Conservation (phyloP, 92 coral and sea anemone species). For the Paragorgia papillata region DNA sequence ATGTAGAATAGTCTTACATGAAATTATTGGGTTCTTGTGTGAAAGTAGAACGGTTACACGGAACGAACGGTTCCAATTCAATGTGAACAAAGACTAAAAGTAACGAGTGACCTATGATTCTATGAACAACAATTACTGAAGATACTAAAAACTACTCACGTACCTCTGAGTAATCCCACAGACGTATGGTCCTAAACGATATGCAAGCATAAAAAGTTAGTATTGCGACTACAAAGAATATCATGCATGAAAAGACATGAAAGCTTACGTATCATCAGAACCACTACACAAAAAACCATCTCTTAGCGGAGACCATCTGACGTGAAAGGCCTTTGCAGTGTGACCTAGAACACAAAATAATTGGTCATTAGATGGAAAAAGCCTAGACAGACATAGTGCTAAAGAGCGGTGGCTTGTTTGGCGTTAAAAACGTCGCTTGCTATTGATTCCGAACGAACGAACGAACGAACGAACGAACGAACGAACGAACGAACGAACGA, state of each 20-base stretch:
- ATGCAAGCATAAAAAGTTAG: background rate
- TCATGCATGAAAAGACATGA: background rate
- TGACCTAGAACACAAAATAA: slow-evolving; percentile 62
- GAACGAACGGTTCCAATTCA: too few relatives aligned
- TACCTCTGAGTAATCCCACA: slow-evolving; percentile 98
- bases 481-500: too few relatives aligned
- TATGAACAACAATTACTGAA: too few relatives aligned
- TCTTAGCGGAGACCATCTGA: slow-evolving; percentile 94
- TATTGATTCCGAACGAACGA: too few relatives aligned
- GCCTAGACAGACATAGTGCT: background rate
- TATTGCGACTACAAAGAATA: background rate
- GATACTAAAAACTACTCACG: background rate
- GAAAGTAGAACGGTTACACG: too few relatives aligned
- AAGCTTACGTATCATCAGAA: slow-evolving; percentile 84
- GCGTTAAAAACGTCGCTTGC: too few relatives aligned
- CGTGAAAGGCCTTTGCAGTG: slow-evolving; percentile 94
- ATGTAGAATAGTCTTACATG: too few relatives aligned
- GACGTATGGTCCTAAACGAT: slow-evolving; percentile 72
- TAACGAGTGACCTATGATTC: too few relatives aligned
- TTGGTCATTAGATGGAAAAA: background rate
- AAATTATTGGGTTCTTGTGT: too few relatives aligned
- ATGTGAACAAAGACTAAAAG: too few relatives aligned
- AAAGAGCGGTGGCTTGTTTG: too few relatives aligned
- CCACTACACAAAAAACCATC: slow-evolving; percentile 96
- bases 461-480: too few relatives aligned